A percentile compares a stretch with the other conserved stretches of the same genome.
Conservation (phyloP, 2,888 invertebrate genomes). For the Ernsta delagoae region DNA sequence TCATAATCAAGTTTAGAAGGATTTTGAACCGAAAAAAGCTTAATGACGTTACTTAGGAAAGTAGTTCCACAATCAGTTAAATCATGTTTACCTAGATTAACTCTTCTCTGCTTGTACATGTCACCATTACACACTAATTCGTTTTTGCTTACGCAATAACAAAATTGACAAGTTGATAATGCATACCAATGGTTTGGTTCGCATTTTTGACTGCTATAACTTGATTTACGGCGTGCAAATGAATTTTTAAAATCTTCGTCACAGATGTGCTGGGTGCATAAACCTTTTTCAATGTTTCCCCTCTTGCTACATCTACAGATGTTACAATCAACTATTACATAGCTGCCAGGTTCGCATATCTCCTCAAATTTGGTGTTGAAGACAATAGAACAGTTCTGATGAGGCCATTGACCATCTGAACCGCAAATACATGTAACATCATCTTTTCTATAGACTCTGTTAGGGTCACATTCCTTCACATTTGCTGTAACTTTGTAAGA, state of each 20-base stretch:
- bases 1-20: conserved; percentile 19
- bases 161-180: conserved; percentile 65
- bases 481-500: neutral
- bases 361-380: conserved; percentile 24
- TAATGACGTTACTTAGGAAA: conserved; percentile 39
- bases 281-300: conserved; percentile 53
- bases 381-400: conserved; percentile 48
- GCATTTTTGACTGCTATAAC: conserved; percentile 54
- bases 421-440: conserved; percentile 59
- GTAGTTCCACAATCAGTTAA: conserved; percentile 57
- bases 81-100: conserved; percentile 55
- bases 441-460: conserved; percentile 53
- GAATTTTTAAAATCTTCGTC: conserved; percentile 17
- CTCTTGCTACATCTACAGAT: conserved; percentile 60
- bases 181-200: conserved; percentile 64
- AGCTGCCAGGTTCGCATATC: conserved; percentile 56
- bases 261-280: conserved; percentile 65
- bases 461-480: conserved; percentile 50
- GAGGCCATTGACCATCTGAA: conserved; percentile 60
- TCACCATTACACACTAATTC: conserved; percentile 65
- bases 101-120: conserved; percentile 41
- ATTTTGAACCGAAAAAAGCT: conserved; percentile 38
- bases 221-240: conserved; percentile 39
- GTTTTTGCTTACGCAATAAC: conserved; percentile 61
- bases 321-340: conserved; percentile 60